Evolutionary conservation across 1,140 invertebrate species (phyloP), one percentile per base, ranked within the genome.

Genomic region (Drosophila obscura): DNA sequence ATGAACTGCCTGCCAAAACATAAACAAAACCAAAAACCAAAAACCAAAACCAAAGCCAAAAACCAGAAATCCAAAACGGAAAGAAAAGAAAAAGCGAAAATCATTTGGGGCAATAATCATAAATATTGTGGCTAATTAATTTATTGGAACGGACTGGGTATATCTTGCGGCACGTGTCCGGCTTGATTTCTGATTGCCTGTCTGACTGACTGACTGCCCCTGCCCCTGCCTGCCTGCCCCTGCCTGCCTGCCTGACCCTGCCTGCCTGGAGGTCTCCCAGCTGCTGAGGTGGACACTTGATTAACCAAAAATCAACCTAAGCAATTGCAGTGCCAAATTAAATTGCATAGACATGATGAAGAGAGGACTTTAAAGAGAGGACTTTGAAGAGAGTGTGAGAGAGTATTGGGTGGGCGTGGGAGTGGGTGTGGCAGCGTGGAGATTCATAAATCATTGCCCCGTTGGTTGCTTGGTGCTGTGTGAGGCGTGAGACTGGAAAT

Each of bases 51-150:
- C 35, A 46, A 55, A 64, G 55, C 31, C 31, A 35, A 11, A 35
- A 35, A 11, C 11, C 9, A 16, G 19, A 19, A 61, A 24, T 4
- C 22, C 1, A 43, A 65, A 60, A 56, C 35, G 45, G 57, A 58
- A 65, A 58, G 48, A 31, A 55, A 55, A 55, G 26, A 67, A 57
- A 68, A 26, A 39, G 62, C 63, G 2, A 11, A 60, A 35, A 39
- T 72, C 66, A 72, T 46, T 46, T 71, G 59, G n/a, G 60, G 48
- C n/a, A 61, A 51, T 71, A 68, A 85, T 73, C 81, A 84, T 84
- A 85, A 85, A 85, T 84, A 67, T 52, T 67, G 60, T 49, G 68
- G 62, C 56, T 80, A 84, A 84, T 84, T 84, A 84, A 84, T 80
- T 85, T 71, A 66, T 67, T 61, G 48, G 45, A 44, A 51, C 15